Percentiles rank a stretch among this genome's conserved stretches.
phyloP scores from a whole-genome alignment of 2,888 invertebrate genomes.

The Heteromyza rotundicornis region DNA sequence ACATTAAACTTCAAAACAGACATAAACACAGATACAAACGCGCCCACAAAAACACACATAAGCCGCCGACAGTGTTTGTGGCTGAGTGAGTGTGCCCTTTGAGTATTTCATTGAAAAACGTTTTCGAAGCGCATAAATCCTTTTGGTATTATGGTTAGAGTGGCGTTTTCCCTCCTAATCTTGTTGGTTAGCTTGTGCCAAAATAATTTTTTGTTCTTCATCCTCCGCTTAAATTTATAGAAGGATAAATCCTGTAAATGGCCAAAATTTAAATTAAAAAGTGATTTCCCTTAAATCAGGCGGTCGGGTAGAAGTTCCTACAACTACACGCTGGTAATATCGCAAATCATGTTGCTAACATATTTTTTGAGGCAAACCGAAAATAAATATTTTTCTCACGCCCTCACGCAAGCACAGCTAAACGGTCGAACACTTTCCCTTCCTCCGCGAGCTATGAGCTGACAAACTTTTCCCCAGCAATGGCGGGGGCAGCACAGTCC shows the following conservation, averaged over 20 bases:
- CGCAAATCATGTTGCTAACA: slow-evolving; percentile 1
- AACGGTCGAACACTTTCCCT: background rate
- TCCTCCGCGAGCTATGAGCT: background rate
- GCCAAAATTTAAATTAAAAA: no score
- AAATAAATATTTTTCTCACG: slow-evolving; percentile 7
- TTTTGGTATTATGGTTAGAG: background rate
- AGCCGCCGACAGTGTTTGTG: background rate
- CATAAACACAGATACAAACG: no score
- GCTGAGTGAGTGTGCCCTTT: background rate
- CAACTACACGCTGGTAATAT: background rate
- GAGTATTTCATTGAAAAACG: no score
- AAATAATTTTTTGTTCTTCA: no score
- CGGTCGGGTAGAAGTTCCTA: no score
- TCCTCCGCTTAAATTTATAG: no score
- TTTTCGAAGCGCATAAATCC: background rate
- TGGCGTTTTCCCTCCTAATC: no score
- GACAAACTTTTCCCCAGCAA: background rate
- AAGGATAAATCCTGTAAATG: no score
- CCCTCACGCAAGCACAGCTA: background rate
- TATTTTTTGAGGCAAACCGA: background rate
- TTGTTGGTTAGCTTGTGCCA: no score
- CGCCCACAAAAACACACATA: background rate
- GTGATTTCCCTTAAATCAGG: no score
- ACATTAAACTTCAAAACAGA: background rate
- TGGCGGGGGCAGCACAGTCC: background rate